Base-by-base conservation (phyloP, 2,797 vertebrate species). In the Chelon auratus region DNA sequence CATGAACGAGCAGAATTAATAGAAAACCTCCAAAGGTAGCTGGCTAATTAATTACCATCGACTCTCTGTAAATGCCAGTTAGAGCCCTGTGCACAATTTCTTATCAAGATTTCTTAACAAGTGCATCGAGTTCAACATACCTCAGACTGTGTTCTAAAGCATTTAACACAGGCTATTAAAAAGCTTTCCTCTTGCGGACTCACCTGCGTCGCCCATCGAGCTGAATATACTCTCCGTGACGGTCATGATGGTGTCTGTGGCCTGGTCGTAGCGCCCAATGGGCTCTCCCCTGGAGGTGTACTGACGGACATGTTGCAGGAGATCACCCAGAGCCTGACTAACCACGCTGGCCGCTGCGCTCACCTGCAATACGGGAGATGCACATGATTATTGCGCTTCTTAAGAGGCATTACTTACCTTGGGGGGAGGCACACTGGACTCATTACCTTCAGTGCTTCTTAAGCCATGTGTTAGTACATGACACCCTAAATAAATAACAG, bases 141-240 rank as follows among this genome's bases (percentile, higher is more conserved):
- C 10, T 40, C 13, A 62, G 15, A 48, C 18, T 62, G 3, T 14
- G 33, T 17, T 12, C 40, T 4, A 33, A 0, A 24, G 8, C 7
- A 22, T 37, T 26, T 18, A 18, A 17, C n/a, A 18, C 3, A 12
- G 2, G 2, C 0, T 0, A 45, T 11, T 45, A 0, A 14, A 22
- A 33, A 40, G 30, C 26, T 48, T 5, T 42, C 12, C 14, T 24
- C 13, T 26, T 67, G 37, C 6, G 7, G 18, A 74, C 96, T 96
- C 75, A 99, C 98, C 98, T 51, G 98, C 98, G 4, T 99, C 97
- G 2, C 98, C 98, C 98, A 99, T 99, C 5, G 98, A 99, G 75
- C 95, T 97, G 93, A 99, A 99, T 94, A 99, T 99, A 81, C 95
- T 99, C 90, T 99, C 98, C 0, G 98, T 99, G 87, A 99, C 98